Base-by-base conservation (phyloP, 2,113 vertebrate genomes). In the Cryptomyrus ogoouensis region DNA sequence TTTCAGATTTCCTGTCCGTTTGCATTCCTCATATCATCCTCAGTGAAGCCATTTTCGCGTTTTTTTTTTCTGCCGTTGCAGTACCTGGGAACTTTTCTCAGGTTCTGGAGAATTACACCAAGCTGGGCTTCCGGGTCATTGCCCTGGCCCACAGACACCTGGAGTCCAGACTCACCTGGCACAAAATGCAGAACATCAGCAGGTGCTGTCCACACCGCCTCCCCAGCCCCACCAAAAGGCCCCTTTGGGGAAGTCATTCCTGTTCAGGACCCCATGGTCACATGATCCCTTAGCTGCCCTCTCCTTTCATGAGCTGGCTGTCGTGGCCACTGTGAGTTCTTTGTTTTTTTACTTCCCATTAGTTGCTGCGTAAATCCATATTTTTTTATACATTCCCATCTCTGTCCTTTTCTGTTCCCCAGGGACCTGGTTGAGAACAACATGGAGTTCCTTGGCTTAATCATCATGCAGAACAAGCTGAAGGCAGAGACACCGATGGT, bases 391-490 rank as follows among this genome's bases (percentile, higher is more conserved):
- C 15, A 35, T 87, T 87, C 13, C 47, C 24, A 12, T 24, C n/a
- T 39, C 12, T 42, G 49, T 47, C 31, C 39, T 1, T 90, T 0
- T 87, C 39, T 89, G 91, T 17, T 24, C 89, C 83, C 58, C 87
- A 99, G 98, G 95, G 98, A 98, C 94, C 95, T 96, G 92, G 96
- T 99, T 87, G 98, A 99, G 95, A 95, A 94, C 92, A 98, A 97
- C 95, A 97, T 99, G 98, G 97, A 98, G 90, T 99, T 99, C 93
- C 94, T 99, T 93, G 98, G 98, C 91, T 95, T 99, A 91, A 97
- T 99, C 93, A 95, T 99, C 94, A 99, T 99, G 98, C 98, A 99
- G 95, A 99, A 99, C 95, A 99, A 99, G 90, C 95, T 99, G 91
- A 99, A 99, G 93, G 92, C 95, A 90, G 98, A 99, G 96, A 98